Base-by-base conservation (phyloP, 2,113 vertebrate species). In the Anolis carolinensis region DNA sequence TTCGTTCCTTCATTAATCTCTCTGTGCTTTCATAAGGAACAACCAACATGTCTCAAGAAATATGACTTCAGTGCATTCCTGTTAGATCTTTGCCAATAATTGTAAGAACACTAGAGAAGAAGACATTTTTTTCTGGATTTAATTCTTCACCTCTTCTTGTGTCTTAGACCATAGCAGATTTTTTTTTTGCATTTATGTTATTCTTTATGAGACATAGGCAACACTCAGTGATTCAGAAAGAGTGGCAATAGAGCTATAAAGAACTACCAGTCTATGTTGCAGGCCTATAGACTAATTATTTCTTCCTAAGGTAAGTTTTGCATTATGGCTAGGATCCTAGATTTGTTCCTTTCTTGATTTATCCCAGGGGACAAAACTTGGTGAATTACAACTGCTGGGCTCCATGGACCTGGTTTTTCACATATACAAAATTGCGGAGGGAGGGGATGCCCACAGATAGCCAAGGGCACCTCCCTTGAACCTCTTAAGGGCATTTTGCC, bases 231-330 rank as follows among this genome's bases (percentile, higher is more conserved):
- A 89, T 90, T 90, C 89, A 89, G 18, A 27, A 80, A 50, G 65
- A 90, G 68, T 10, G 90, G 90, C 80, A 91, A 85, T 86, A 79
- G 82, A 91, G 83, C 62, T 72, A 76, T 85, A 76, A 88, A 85
- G 71, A 88, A 85, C 10, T 44, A 44, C 39, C 25, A 55, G 91
- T 93, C 91, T 71, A 81, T 89, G 75, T 83, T 83, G 83, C 63
- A 81, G 82, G 89, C 75, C 90, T 0, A 0, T 25, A 27, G 68
- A 74, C 14, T 27, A 1, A 70, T 87, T 83, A 67, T 25, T 55
- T 8, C 44, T 52, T 71, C 78, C 39, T 73, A 84, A 87, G 2
- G 89, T 93, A 81, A 52, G 86, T 68, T 39, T 65, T 74, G 39
- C n/a, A 75, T 44, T 74, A 80, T 62, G 18, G 27, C 36, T 70